phyloP scores from a whole-genome alignment of 2,113 vertebrate species.

The Gadus macrocephalus region DNA sequence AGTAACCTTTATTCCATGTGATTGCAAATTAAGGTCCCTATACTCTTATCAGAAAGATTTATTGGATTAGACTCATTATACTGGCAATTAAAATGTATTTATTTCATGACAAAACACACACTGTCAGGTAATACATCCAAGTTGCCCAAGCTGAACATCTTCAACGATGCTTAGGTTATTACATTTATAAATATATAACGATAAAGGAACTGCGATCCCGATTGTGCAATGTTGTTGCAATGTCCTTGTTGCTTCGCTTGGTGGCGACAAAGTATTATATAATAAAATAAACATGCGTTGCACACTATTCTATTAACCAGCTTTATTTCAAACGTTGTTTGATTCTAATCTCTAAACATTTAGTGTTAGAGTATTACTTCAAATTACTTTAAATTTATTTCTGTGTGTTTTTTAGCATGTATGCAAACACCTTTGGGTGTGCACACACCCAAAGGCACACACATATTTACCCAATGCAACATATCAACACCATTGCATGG shows the following conservation, averaged over 20 bases:
- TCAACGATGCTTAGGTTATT: background rate
- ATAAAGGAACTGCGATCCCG: background rate
- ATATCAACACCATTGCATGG: background rate
- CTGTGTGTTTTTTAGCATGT: background rate
- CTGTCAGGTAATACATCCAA: too few species aligned
- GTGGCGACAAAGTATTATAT: conserved; percentile 37
- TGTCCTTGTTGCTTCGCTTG: conserved; percentile 31
- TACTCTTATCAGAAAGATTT: too few species aligned
- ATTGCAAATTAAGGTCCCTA: too few species aligned
- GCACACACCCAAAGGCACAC: background rate
- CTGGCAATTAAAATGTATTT: too few species aligned
- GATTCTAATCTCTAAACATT: background rate
- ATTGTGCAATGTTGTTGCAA: conserved; percentile 8
- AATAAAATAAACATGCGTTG: background rate
- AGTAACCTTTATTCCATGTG: too few species aligned
- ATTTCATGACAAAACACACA: too few species aligned
- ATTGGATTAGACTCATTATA: too few species aligned
- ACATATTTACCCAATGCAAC: background rate
- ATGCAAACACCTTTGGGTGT: background rate
- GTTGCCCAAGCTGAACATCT: background rate
- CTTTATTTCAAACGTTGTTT: background rate
- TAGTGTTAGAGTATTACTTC: background rate
- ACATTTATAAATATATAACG: background rate
- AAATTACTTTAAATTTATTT: background rate
- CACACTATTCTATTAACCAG: background rate